Evolutionary conservation across 1,140 invertebrate species (phyloP), one percentile per base, ranked within the genome.

Genomic region (Limonius californicus): DNA sequence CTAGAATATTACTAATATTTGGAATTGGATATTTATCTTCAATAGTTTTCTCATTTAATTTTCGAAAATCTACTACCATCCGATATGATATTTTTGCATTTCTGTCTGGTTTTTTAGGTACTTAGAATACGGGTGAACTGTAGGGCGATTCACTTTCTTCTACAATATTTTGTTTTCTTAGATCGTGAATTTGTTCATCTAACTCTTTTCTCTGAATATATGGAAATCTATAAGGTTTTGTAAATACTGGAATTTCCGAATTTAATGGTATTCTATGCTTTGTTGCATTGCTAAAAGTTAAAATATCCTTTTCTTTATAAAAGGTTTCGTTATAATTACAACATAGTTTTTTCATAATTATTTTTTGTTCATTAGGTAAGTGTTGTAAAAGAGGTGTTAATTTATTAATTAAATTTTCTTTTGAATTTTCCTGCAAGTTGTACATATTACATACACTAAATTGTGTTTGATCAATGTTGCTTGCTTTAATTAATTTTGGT

Each of bases 151-250:
- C 11, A 19, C 47, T 57, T 50, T 42, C 55, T 54, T 32, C 2
- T 12, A 70, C 66, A 9, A 69, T 63, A 0, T 50, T 39, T 14
- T 66, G 39, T 12, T 68, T 47, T 8, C 68, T 27, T 57, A 68
- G 63, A 54, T 68, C 32, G 23, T 42, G 19, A 0, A 70, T 63
- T 59, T 69, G 65, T 20, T 39, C 62, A n/a, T 61, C 39, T 1
- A 70, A 56, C 67, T 67, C 67, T 32, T 45, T 6, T 65, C 62
- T 60, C 39, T 68, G 61, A 16, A 59, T 8, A 12, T 63, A 42
- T 4, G 68, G 63, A 35, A 64, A 64, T 45, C 64, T 45, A 58
- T 68, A 67, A n/a, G 60, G 32, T 45, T 60, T 64, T 19, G 57
- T 54, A 55, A 57, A 53, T 11, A 64, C 42, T 7, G 61, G 57